Percentiles rank a stretch among this genome's conserved stretches.
Evolutionary conservation across 2,888 invertebrate genomes (phyloP).

Genomic region (Drosophila barbarae): DNA sequence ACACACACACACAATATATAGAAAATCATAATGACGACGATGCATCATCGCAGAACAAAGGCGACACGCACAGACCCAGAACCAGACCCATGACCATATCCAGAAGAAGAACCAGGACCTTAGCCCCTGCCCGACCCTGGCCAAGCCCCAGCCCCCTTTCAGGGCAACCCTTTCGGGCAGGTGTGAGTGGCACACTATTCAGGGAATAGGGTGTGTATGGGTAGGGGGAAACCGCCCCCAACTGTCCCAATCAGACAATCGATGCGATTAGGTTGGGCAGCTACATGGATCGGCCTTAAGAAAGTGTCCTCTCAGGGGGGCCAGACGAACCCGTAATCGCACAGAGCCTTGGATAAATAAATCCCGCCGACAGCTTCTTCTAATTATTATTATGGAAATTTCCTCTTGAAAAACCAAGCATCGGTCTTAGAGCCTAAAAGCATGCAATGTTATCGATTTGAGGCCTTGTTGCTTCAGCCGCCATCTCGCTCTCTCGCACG

Average conservation of each 20-base stretch:
- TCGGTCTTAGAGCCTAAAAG: slow-evolving; percentile 56
- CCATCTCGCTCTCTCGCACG: slow-evolving; percentile 55
- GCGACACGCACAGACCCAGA: slow-evolving; percentile 70
- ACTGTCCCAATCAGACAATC: slow-evolving; percentile 64
- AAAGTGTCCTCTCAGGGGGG: neutral
- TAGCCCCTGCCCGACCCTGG: slow-evolving; percentile 7
- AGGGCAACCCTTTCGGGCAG: slow-evolving; percentile 23
- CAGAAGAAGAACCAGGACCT: slow-evolving; percentile 19
- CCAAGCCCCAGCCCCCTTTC: slow-evolving; percentile 5
- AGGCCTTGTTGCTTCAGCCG: slow-evolving; percentile 40
- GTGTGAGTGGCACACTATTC: slow-evolving; percentile 45
- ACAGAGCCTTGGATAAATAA: neutral
- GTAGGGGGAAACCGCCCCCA: neutral
- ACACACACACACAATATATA: slow-evolving; percentile 44
- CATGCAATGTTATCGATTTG: slow-evolving; percentile 63
- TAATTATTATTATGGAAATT: slow-evolving; percentile 63
- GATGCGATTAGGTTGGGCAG: slow-evolving; percentile 29
- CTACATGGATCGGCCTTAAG: neutral
- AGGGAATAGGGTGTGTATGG: neutral
- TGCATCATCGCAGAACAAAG: slow-evolving; percentile 73
- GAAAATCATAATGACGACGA: slow-evolving; percentile 74
- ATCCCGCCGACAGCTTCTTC: slow-evolving; percentile 30
- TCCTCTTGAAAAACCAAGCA: slow-evolving; percentile 32
- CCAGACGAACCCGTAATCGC: neutral
- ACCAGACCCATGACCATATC: slow-evolving; percentile 21